Base-by-base conservation (phyloP, 2,113 vertebrate genomes). In the Plecotus auritus region DNA sequence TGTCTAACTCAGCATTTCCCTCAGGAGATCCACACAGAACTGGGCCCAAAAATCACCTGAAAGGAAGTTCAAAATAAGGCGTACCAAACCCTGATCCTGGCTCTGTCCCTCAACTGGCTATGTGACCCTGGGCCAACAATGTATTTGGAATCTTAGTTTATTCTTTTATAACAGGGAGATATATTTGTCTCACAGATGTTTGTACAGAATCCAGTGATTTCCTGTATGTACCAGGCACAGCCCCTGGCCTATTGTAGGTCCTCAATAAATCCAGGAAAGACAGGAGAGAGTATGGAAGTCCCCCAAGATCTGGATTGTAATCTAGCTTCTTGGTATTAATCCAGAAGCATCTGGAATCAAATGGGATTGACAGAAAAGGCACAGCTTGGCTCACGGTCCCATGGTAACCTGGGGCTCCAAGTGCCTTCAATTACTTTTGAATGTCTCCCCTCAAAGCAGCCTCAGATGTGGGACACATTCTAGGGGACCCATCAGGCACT, bases 241-340 rank as follows among this genome's bases (percentile, higher is more conserved):
- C 14, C 2, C 5, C 51, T 30, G n/a, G 12, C 11, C 20, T 5
- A 47, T 0, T 23, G 23, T 1, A 28, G 32, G 16, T 28, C 6
- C 37, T 91, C 37, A 82, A 26, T 22, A 76, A 83, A 67, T n/a
- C 42, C 56, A 72, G 47, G 10, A 88, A 73, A 88, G 66, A 42
- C 9, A 5, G 45, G 17, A 70, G 12, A 80, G 11, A 40, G 2
- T 18, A 13, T 49, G 18, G 2, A 85, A 89, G 13, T 32, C 12
- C 69, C 23, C 28, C 54, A 28, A 67, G 22, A 85, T 13, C 2
- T 42, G 69, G 17, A 89, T 64, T 82, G 69, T 66, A 80, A 93
- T 67, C 5, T 18, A 94, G 18, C 0, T 35, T 61, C 59, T 84
- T 9, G 42, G 26, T 47, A 11, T 80, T 56, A 45, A 90, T 20